Evolutionary conservation across 2,888 invertebrate species (phyloP).

Genomic region (Drosophila putrida): DNA sequence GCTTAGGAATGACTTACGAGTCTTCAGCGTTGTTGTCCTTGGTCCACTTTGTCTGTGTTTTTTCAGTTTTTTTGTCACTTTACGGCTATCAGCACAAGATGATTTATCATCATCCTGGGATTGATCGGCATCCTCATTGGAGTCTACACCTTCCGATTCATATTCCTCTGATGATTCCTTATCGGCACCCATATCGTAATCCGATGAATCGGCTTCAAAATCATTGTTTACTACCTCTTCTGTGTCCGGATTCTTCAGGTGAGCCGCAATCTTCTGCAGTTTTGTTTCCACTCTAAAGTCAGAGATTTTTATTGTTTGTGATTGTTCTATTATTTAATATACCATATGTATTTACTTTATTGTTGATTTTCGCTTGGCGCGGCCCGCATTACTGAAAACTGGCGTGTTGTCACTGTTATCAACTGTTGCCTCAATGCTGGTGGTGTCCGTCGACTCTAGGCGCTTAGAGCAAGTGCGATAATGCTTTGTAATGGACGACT

Average conservation of each 20-base stretch:
- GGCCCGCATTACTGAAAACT: constrained; percentile 77
- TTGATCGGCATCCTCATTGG: constrained; percentile 45
- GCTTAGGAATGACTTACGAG: neutral
- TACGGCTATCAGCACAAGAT: neutral
- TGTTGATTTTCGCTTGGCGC: constrained; percentile 81
- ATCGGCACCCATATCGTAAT: constrained; percentile 65
- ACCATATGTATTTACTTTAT: constrained; percentile 70
- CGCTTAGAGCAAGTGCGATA: constrained; percentile 63
- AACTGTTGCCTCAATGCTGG: neutral
- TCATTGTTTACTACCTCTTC: constrained; percentile 32
- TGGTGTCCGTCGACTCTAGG: neutral
- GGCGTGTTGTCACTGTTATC: constrained; percentile 8
- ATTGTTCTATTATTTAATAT: neutral
- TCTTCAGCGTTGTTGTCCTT: neutral
- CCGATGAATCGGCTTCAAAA: constrained; percentile 67
- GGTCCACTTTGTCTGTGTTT: neutral
- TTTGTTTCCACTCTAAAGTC: constrained; percentile 79
- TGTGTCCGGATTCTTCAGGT: constrained; percentile 28
- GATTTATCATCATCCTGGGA: neutral
- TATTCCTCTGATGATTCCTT: constrained; percentile 65
- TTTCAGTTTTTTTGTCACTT: neutral
- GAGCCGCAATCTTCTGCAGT: constrained; percentile 70
- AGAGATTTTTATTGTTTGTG: neutral
- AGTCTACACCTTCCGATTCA: constrained; percentile 67
- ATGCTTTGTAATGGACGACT: constrained; percentile 57